Conservation (phyloP, 2,888 invertebrate species). For the Smittia aterrima region DNA sequence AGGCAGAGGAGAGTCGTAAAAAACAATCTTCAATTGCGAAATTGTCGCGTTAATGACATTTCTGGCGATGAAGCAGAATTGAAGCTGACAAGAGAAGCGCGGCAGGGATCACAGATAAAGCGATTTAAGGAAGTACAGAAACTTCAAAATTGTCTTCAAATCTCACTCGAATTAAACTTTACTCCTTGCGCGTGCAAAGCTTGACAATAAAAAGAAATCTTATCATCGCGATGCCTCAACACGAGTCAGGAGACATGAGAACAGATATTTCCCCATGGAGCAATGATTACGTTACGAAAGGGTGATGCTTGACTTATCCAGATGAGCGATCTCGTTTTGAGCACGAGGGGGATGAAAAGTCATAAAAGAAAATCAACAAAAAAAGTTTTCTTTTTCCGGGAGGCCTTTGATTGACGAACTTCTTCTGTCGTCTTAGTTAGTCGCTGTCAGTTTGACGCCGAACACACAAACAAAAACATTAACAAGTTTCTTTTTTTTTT, state of each 20-base stretch:
- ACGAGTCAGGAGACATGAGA: background rate
- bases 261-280: conserved; percentile 3
- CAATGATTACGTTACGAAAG: conserved; percentile 12
- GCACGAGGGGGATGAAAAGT: background rate
- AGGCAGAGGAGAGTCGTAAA: background rate
- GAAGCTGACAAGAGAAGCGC: no score
- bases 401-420: conserved; percentile 27
- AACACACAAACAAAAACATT: no score
- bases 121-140: background rate
- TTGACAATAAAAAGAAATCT: background rate
- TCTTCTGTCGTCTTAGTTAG: conserved; percentile 25
- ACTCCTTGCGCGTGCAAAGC: no score
- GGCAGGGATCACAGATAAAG: background rate
- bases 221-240: background rate
- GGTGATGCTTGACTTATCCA: background rate
- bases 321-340: background rate
- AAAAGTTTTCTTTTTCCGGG: background rate
- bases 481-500: conserved; percentile 25
- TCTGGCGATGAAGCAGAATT: background rate
- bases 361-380: background rate
- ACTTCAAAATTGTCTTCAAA: background rate
- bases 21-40: conserved; percentile 36
- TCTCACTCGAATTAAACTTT: background rate
- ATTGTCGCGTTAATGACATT: conserved; percentile 35
- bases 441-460: no score